Base-by-base conservation (phyloP, 1,140 invertebrate genomes). In the Branchinecta lindahli region DNA sequence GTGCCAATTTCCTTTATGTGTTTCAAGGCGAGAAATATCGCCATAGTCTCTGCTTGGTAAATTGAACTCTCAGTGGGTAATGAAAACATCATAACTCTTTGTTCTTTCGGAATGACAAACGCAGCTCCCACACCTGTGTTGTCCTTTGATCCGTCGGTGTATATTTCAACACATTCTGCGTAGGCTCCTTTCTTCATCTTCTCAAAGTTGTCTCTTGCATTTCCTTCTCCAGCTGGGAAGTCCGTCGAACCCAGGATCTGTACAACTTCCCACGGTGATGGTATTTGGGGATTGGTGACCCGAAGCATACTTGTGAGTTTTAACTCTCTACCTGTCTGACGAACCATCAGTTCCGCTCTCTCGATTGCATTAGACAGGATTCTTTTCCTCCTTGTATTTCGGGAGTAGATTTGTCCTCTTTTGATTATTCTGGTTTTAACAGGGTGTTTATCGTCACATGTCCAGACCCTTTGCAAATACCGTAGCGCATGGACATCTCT, bases 391-490 rank as follows among this genome's bases (percentile, higher is more conserved):
- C 9, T n/a, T 52, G 47, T 9, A 52, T 52, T 52, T 9, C n/a
- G 9, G 47, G 47, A 9, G n/a, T 9, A n/a, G 9, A 52, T 52
- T 52, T n/a, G 9, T 9, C 47, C 47, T 9, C 9, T 52, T n/a
- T 52, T 52, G 9, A 52, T 52, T 9, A 52, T 52, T 52, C 47
- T 52, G 47, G 47, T n/a, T 52, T 52, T 52, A 52, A 52, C n/a
- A 52, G 47, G 47, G n/a, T n/a, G n/a, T n/a, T 52, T 52, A 52
- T 52, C n/a, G n/a, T 52, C 47, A 52, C 47, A 9, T 9, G n/a
- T 52, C 47, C 47, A 52, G 47, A 52, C 47, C n/a, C 9, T 52
- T 52, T 52, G 47, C 9, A 52, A n/a, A 52, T 52, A 52, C 9
- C 47, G 9, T 52, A 52, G 47, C 47, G 47, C 9, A 9, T 52